phyloP scores from a whole-genome alignment of 2,888 invertebrate genomes.

The Acronicta alni region DNA sequence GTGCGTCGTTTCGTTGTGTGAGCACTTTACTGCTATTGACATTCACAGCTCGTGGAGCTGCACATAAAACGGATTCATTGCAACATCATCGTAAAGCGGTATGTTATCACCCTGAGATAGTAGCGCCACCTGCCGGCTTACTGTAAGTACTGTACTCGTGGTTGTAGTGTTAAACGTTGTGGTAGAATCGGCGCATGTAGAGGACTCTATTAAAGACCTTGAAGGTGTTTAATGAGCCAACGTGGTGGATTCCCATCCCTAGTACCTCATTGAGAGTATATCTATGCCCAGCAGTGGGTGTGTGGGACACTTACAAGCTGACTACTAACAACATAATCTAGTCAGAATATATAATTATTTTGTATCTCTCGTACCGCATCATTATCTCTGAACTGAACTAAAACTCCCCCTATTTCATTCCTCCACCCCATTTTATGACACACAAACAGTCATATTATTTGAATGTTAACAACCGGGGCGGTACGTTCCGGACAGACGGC shows the following conservation, averaged over 20 bases:
- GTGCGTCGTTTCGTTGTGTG: neutral
- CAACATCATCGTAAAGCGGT: neutral
- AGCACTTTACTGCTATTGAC: slow-evolving; percentile 1
- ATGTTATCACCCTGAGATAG: neutral
- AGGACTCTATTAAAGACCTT: too few relatives aligned
- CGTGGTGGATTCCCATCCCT: too few relatives aligned
- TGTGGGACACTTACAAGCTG: too few relatives aligned
- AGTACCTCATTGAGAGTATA: too few relatives aligned
- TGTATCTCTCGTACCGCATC: neutral
- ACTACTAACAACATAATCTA: too few relatives aligned
- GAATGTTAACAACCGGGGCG: slow-evolving; percentile 8
- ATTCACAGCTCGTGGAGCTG: neutral
- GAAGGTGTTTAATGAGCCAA: too few relatives aligned
- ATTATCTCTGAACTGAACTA: neutral
- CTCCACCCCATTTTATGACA: neutral
- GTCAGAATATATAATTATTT: neutral
- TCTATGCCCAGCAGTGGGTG: too few relatives aligned
- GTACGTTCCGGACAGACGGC: slow-evolving; percentile 12
- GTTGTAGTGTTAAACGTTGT: too few relatives aligned
- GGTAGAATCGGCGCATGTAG: too few relatives aligned
- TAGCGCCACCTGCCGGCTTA: slow-evolving; percentile 1
- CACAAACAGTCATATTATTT: slow-evolving; percentile 11
- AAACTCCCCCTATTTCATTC: neutral
- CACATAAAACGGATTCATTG: slow-evolving; percentile 1
- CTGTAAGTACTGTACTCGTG: neutral